Percentiles rank a stretch among this genome's conserved stretches.
Evolutionary conservation across 2,888 invertebrate genomes (phyloP).

Genomic region (Apodemia zela): DNA sequence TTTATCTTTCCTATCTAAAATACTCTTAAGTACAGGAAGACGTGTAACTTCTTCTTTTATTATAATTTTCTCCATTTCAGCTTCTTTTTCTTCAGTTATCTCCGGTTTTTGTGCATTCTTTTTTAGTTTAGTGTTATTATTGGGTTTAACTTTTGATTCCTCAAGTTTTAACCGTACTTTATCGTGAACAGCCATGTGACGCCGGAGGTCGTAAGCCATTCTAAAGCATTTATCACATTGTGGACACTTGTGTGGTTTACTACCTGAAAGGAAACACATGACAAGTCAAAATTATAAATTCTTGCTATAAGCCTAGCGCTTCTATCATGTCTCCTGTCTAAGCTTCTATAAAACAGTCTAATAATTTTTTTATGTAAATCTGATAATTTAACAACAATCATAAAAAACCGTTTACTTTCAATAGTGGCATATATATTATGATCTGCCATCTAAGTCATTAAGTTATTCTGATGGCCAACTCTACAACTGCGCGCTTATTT

Average conservation of each 20-base stretch:
- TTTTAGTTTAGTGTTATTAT: slow-evolving; percentile 29
- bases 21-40: slow-evolving; percentile 32
- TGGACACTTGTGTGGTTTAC: slow-evolving; percentile 87
- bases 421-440: too few species aligned
- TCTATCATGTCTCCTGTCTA: too few species aligned
- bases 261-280: slow-evolving; percentile 70
- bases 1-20: slow-evolving; percentile 36
- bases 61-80: slow-evolving; percentile 25
- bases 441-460: too few species aligned
- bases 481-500: too few species aligned
- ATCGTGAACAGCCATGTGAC: slow-evolving; percentile 87
- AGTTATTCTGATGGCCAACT: too few species aligned
- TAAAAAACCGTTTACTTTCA: too few species aligned
- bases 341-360: too few species aligned
- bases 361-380: too few species aligned
- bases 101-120: slow-evolving; percentile 33
- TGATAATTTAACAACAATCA: too few species aligned
- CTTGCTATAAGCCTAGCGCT: too few species aligned
- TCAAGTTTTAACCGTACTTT: slow-evolving; percentile 45
- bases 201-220: slow-evolving; percentile 89
- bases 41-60: slow-evolving; percentile 24
- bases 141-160: slow-evolving; percentile 38
- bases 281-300: not conserved
- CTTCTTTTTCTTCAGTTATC: slow-evolving; percentile 30
- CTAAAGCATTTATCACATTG: slow-evolving; percentile 91